These are phyloP conservation scores for Temnothorax unifasciatus DNA, from an alignment of 2,888 invertebrate species.

Conservation along the genomic window DNA sequence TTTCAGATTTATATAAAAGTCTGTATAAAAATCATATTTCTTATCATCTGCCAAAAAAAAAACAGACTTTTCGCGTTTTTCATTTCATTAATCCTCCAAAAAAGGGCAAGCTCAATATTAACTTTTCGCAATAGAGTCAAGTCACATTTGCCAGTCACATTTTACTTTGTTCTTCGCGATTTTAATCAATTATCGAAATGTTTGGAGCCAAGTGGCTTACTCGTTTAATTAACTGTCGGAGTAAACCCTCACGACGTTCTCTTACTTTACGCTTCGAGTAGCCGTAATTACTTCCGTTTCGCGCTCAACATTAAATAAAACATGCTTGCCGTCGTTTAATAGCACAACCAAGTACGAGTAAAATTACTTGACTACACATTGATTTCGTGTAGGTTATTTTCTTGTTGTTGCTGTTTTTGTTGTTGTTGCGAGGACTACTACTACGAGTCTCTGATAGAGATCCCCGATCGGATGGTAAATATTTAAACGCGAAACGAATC, in stretches of 20 bases:
- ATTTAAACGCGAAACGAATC: constrained; percentile 54
- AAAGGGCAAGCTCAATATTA: constrained; percentile 3
- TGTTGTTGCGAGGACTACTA: constrained; percentile 2
- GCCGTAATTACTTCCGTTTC: constrained; percentile 73
- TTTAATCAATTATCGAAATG: constrained; percentile 59
- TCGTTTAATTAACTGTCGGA: constrained; percentile 41
- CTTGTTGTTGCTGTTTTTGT: constrained; percentile 32
- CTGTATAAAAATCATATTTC: background rate
- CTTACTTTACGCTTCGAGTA: constrained; percentile 66
- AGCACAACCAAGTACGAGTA: constrained; percentile 56
- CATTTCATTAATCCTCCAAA: constrained; percentile 15
- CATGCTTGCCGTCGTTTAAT: constrained; percentile 65
- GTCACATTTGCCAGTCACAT: background rate
- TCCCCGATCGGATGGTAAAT: constrained; percentile 41
- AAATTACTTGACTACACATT: constrained; percentile 57
- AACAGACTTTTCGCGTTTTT: constrained; percentile 14
- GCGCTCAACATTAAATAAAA: constrained; percentile 73
- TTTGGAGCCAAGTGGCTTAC: constrained; percentile 14
- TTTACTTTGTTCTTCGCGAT: constrained; percentile 18
- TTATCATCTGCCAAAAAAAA: background rate
- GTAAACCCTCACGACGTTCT: constrained; percentile 22
- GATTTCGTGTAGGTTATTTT: constrained; percentile 32
- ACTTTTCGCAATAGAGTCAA: constrained; percentile 16
- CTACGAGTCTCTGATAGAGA: constrained; percentile 16
- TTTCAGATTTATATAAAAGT: background rate